Evolutionary conservation across 2,888 invertebrate genomes (phyloP), one percentile per base, ranked within the genome.

Genomic region (Andrena marginata): DNA sequence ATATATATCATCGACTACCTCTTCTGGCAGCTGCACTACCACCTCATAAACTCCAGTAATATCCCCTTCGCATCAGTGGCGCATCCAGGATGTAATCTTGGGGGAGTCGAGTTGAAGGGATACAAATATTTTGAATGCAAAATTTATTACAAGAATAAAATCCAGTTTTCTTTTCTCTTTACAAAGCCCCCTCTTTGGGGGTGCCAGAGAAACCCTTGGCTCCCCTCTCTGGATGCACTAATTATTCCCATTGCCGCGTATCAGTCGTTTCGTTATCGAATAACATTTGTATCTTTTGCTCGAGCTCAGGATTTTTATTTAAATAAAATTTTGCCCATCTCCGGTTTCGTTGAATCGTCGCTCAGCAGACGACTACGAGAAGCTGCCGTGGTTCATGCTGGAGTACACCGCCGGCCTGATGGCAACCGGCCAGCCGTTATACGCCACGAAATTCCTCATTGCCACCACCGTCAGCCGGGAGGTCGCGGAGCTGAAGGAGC

Each of bases 401-500:
- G 92, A 94, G 74, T 93, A 93, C 49, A 90, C 92, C 0, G 88
- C 92, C 2, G 92, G 93, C 16, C 84, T 94, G 31, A 91, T 93
- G 35, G 71, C 87, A 5, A 90, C 91, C 35, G 89, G 88, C 0
- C 94, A 94, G 74, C 89, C 90, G 29, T 82, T 87, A 31, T 92
- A 90, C 56, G 93, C 94, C 0, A 87, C 93, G 8, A 89, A 89
- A 60, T 84, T 91, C 33, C 88, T 94, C 10, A 77, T 83, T 0
- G 78, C 84, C 62, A 90, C 92, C 0, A 85, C 88, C 20, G 82
- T 91, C 49, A 77, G 85, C 33, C 87, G 85, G 29, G 85, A 88
- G 2, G 82, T 79, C 3, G 3, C 4, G 3, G 29, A 71, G 20
- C 5, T 8, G 0, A 42, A 26, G n/a, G 20, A 68, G 3, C 8